Conservation (phyloP, 2,888 invertebrate genomes). For the Chrysolina oricalcia region DNA sequence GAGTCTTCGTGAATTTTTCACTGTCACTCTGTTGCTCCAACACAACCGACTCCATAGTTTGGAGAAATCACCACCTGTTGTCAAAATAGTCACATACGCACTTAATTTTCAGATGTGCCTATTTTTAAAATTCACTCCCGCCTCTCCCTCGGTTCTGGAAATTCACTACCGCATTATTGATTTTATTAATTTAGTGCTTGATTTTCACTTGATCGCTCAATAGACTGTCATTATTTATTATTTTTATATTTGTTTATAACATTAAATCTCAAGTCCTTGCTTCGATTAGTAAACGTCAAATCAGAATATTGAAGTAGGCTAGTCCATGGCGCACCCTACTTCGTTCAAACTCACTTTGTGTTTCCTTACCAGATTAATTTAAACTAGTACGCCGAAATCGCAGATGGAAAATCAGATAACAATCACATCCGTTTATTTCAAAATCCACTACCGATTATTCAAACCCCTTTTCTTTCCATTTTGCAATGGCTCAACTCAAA, state of each 20-base stretch:
- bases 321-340: slow-evolving; percentile 58
- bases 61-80: slow-evolving; percentile 54
- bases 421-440: slow-evolving; percentile 50
- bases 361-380: slow-evolving; percentile 33
- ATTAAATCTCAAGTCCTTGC: slow-evolving; percentile 55
- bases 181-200: slow-evolving; percentile 11
- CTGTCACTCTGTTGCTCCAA: slow-evolving; percentile 55
- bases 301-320: slow-evolving; percentile 61
- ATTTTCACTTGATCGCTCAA: background rate
- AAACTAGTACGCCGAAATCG: slow-evolving; percentile 24
- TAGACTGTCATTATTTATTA: slow-evolving; percentile 24
- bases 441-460: slow-evolving; percentile 71
- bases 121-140: slow-evolving; percentile 50
- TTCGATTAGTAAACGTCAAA: slow-evolving; percentile 61
- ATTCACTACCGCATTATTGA: slow-evolving; percentile 42
- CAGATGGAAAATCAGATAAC: slow-evolving; percentile 24
- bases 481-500: background rate
- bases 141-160: slow-evolving; percentile 24
- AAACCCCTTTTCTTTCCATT: background rate
- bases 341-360: slow-evolving; percentile 54
- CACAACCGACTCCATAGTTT: slow-evolving; percentile 56
- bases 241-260: slow-evolving; percentile 33
- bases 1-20: slow-evolving; percentile 68
- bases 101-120: slow-evolving; percentile 41
- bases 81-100: slow-evolving; percentile 42